Conservation (phyloP, 30 jellyfish, hydroid and myxozoan genomes). For the Turritopsis dohrnii region DNA sequence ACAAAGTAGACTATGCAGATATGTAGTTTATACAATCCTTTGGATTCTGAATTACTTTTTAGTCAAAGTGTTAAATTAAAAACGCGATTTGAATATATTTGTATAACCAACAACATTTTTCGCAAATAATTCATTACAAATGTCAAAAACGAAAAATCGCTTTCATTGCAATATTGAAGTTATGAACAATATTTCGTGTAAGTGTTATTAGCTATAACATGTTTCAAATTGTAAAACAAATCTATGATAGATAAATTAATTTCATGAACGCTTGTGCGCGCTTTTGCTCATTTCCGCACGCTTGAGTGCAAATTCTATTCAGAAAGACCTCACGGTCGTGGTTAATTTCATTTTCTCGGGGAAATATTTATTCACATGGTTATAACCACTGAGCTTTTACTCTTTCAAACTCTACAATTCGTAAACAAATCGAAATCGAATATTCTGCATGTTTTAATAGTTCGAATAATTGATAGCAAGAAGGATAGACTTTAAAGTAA, state of each 20-base stretch:
- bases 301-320: constrained; percentile 11
- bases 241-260: not conserved
- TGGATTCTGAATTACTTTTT: no score
- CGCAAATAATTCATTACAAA: not conserved
- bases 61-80: no score
- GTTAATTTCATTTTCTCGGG: not conserved
- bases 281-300: constrained; percentile 6
- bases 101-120: not conserved
- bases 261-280: not conserved
- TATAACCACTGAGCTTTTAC: not conserved
- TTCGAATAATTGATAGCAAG: not conserved
- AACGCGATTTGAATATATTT: no score
- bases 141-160: not conserved
- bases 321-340: constrained; percentile 5
- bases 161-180: not conserved
- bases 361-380: constrained; percentile 13
- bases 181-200: not conserved
- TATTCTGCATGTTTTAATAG: not conserved
- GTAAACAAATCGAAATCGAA: not conserved
- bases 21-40: no score
- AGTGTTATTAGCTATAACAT: not conserved
- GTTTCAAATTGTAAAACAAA: not conserved
- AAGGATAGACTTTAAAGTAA: not conserved
- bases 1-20: not conserved
- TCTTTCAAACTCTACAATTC: not conserved